These are phyloP conservation scores for Esox lucius DNA, from an alignment of 2,797 vertebrate species.

Conservation along the genomic window DNA sequence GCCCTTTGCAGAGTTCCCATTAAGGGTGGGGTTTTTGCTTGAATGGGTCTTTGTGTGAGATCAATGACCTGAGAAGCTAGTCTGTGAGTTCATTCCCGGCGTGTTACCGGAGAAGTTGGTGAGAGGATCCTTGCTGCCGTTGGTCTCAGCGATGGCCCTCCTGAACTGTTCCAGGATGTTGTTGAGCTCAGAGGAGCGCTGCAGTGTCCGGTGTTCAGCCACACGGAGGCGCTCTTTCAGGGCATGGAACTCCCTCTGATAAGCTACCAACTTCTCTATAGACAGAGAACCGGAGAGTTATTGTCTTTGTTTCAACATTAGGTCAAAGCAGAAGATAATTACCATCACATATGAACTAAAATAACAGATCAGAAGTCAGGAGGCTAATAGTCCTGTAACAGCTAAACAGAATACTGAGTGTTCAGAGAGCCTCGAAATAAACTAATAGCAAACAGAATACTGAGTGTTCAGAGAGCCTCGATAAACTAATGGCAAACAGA, in stretches of 20 bases:
- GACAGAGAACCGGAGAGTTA: background rate
- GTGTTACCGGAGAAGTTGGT: constrained; percentile 77
- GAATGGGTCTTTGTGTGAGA: background rate
- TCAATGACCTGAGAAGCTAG: background rate
- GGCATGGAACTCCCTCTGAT: constrained; percentile 95
- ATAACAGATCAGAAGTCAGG: background rate
- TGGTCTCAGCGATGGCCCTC: constrained; percentile 89
- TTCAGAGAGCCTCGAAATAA: too few relatives aligned
- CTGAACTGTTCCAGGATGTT: constrained; percentile 93
- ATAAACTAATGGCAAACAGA: too few relatives aligned
- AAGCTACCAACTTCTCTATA: constrained; percentile 92
- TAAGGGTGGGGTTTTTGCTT: background rate
- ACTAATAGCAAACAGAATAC: too few relatives aligned
- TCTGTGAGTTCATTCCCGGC: background rate
- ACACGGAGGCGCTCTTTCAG: constrained; percentile 94
- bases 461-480: too few relatives aligned
- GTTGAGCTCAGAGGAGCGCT: constrained; percentile 94
- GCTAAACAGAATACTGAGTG: too few relatives aligned
- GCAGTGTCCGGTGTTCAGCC: constrained; percentile 93
- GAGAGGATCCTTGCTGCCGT: constrained; percentile 87
- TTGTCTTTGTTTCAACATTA: background rate
- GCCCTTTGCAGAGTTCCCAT: background rate
- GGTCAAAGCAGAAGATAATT: background rate
- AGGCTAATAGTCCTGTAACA: background rate
- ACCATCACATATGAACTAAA: too few relatives aligned